These are phyloP conservation scores for Pinna nobilis DNA, from an alignment of 1,140 invertebrate species.

Conservation along the genomic window DNA sequence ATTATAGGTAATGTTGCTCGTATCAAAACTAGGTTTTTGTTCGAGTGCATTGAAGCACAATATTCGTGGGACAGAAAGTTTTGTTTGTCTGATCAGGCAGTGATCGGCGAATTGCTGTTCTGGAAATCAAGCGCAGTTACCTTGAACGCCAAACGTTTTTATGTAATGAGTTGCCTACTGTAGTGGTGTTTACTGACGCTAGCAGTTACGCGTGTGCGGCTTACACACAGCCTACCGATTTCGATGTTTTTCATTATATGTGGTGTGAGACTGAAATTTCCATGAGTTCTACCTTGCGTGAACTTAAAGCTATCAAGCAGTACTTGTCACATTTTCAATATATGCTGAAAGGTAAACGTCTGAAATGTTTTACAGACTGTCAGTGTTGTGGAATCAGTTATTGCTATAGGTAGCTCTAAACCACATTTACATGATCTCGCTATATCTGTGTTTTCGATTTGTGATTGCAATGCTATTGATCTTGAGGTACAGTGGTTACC, in stretches of 20 bases:
- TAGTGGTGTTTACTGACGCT: too few relatives aligned
- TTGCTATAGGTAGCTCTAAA: conserved; percentile 9
- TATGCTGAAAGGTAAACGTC: neutral
- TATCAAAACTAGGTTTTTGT: neutral
- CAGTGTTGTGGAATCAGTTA: conserved; percentile 13
- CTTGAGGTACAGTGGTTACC: neutral
- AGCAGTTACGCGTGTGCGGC: conserved; percentile 21
- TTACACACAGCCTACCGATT: conserved; percentile 8
- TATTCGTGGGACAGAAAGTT: neutral
- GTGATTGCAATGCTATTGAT: neutral
- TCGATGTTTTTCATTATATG: conserved; percentile 18
- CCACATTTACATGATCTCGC: conserved; percentile 3
- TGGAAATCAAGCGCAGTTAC: too few relatives aligned
- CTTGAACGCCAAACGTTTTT: too few relatives aligned
- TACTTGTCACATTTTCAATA: neutral
- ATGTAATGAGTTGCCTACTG: too few relatives aligned
- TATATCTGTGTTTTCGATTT: neutral
- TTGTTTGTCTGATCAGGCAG: neutral
- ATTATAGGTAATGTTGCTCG: conserved; percentile 2
- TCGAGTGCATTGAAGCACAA: neutral
- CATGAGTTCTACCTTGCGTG: conserved; percentile 20
- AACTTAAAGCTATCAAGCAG: conserved; percentile 19
- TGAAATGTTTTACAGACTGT: neutral
- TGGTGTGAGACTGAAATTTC: neutral
- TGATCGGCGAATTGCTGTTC: neutral